Base-by-base conservation (phyloP, 2,888 invertebrate genomes). In the Patella depressa region DNA sequence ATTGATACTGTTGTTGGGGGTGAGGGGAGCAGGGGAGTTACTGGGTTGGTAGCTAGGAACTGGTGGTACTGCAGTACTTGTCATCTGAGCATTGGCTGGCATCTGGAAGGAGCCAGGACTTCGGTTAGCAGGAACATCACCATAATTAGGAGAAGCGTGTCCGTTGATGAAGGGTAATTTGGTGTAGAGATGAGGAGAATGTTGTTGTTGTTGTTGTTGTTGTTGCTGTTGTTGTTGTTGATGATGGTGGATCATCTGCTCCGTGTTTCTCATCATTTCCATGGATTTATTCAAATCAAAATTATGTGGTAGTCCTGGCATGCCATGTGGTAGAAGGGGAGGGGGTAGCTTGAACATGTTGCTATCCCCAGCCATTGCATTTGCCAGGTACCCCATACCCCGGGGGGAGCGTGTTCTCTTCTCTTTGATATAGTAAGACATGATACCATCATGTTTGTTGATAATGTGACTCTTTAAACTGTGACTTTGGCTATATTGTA, bases 381-480 rank as follows among this genome's bases (percentile, higher is more conserved):
- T 85, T 72, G 86, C 81, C 72, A 89, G 84, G 83, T 89, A 89
- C 75, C 89, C 87, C 78, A 89, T 82, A 59, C 89, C 88, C 24
- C 89, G 80, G 0, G 88, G 89, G 57, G 89, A 88, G 71, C 89
- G 85, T 65, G 86, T 88, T 19, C 89, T 85, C 78, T 91, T 91
- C 84, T 90, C 91, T 81, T 91, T 89, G 83, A 90, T 91, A 85
- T 91, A 91, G 83, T 89, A 90, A 69, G 89, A 88, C 90, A 90
- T 91, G 84, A 90, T 90, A 74, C 90, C 91, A 73, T 88, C 90
- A 77, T 91, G 91, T 77, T 91, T 90, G 83, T 89, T 90, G 81
- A 90, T 89, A 82, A 91, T 91, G 86, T 91, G 91, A 65, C 89
- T 88, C 85, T 91, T 91, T 53, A 91, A 87, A 78, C 90, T 90